A percentile compares a stretch with the other conserved stretches of the same genome.
phyloP scores from a whole-genome alignment of 2,113 vertebrate genomes.

The Centropus bengalensis region DNA sequence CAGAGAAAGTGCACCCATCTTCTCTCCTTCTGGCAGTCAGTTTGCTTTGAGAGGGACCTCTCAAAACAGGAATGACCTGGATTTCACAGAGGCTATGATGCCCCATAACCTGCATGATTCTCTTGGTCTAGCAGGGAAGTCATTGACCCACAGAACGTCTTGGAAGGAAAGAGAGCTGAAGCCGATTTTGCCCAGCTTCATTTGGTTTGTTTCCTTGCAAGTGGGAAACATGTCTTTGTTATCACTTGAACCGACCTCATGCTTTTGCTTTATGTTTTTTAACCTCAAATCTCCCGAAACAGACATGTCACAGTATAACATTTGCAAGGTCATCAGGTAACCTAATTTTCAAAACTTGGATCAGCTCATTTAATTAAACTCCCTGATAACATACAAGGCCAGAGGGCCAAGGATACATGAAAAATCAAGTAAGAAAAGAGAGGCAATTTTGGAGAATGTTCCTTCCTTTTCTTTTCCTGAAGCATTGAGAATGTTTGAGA shows the following conservation, averaged over 20 bases:
- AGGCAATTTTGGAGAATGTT: background rate
- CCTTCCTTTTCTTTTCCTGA: background rate
- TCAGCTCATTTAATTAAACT: background rate
- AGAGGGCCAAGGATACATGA: background rate
- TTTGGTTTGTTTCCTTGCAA: background rate
- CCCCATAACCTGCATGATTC: background rate
- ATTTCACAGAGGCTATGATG: background rate
- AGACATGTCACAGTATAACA: background rate
- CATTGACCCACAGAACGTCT: background rate
- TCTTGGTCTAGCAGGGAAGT: background rate
- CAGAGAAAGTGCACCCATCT: background rate
- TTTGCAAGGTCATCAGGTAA: background rate
- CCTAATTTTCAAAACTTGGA: background rate
- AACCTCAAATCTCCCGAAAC: background rate
- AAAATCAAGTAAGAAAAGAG: background rate
- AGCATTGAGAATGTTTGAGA: constrained; percentile 5
- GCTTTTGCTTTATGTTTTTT: background rate
- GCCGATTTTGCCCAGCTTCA: fast-evolving
- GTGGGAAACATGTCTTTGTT: background rate
- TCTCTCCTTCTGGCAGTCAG: background rate
- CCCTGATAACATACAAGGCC: background rate
- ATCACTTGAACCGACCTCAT: background rate
- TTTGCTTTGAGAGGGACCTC: background rate
- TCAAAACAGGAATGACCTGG: background rate
- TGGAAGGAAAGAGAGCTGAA: background rate